A percentile compares a stretch with the other conserved stretches of the same genome.
phyloP scores from a whole-genome alignment of 1,140 invertebrate genomes.

The Tachypleus tridentatus region DNA sequence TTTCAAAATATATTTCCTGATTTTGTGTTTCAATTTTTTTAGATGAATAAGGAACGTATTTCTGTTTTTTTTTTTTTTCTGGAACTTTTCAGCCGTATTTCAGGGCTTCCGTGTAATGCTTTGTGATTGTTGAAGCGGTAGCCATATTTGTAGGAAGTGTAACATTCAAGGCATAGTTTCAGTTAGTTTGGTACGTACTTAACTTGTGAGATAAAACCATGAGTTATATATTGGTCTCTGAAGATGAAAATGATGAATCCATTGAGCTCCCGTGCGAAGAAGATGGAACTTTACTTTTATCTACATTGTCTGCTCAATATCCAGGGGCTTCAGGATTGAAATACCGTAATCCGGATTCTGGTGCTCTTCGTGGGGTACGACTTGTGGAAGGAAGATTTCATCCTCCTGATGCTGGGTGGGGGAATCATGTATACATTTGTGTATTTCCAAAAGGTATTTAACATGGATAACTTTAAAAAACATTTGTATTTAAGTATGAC shows the following conservation, averaged over 20 bases:
- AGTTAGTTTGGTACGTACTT: too few relatives aligned
- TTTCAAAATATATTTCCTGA: too few relatives aligned
- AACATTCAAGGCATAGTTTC: too few relatives aligned
- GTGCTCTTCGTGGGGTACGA: conserved; percentile 71
- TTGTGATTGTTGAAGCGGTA: too few relatives aligned
- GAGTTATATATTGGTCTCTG: conserved; percentile 46
- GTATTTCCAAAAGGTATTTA: conserved; percentile 86
- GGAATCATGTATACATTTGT: conserved; percentile 73
- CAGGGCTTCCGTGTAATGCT: too few relatives aligned
- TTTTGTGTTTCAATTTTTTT: too few relatives aligned
- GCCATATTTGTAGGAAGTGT: too few relatives aligned
- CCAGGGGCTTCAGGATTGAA: conserved; percentile 87
- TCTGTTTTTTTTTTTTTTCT: too few relatives aligned
- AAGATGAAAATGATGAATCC: conserved; percentile 80
- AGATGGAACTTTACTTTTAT: conserved; percentile 71
- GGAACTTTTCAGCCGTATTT: too few relatives aligned
- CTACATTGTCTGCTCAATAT: conserved; percentile 80
- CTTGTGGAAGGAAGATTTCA: conserved; percentile 74
- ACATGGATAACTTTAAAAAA: conserved; percentile 5
- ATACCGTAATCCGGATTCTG: conserved; percentile 74
- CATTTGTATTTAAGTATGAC: too few relatives aligned
- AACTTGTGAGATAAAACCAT: conserved; percentile 5
- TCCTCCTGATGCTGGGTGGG: conserved; percentile 82
- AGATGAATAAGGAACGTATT: too few relatives aligned
- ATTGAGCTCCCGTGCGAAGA: conserved; percentile 86